Conservation (phyloP, 2,113 vertebrate genomes). For the Melanerpes aurifrons region DNA sequence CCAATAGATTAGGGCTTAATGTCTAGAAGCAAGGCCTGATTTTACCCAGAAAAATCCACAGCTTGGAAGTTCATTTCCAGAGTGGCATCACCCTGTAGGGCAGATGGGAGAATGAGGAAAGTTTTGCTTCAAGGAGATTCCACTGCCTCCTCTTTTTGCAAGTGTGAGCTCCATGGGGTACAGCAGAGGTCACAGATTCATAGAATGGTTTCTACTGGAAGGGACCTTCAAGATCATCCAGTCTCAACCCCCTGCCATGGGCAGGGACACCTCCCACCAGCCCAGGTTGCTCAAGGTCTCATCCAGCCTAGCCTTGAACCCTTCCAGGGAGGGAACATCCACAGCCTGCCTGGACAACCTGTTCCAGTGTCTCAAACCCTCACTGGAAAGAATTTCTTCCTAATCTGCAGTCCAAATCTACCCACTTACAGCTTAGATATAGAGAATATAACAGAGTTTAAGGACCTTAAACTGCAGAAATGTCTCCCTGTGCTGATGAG, state of each 20-base stretch:
- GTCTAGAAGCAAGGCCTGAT: not conserved
- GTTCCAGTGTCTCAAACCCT: too few relatives aligned
- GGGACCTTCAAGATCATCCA: too few relatives aligned
- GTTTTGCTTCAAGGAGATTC: not conserved
- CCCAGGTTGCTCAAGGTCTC: too few relatives aligned
- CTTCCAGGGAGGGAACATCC: too few relatives aligned
- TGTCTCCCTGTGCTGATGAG: not conserved
- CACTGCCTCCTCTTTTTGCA: not conserved
- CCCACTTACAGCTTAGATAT: too few relatives aligned
- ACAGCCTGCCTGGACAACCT: too few relatives aligned
- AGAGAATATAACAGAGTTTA: not conserved
- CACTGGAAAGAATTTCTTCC: too few relatives aligned
- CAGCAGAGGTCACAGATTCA: not conserved
- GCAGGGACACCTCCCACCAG: too few relatives aligned
- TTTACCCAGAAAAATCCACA: not conserved
- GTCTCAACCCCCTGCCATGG: too few relatives aligned
- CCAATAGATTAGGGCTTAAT: not conserved
- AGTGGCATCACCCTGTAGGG: not conserved
- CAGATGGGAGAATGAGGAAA: not conserved
- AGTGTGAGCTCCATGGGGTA: not conserved
- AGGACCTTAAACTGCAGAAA: not conserved
- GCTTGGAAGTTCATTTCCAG: not conserved
- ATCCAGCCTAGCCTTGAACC: too few relatives aligned
- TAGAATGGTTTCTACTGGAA: too few relatives aligned
- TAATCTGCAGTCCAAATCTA: too few relatives aligned